Base-by-base conservation (phyloP, 2,888 invertebrate genomes). In the Asteroscopus sphinx region DNA sequence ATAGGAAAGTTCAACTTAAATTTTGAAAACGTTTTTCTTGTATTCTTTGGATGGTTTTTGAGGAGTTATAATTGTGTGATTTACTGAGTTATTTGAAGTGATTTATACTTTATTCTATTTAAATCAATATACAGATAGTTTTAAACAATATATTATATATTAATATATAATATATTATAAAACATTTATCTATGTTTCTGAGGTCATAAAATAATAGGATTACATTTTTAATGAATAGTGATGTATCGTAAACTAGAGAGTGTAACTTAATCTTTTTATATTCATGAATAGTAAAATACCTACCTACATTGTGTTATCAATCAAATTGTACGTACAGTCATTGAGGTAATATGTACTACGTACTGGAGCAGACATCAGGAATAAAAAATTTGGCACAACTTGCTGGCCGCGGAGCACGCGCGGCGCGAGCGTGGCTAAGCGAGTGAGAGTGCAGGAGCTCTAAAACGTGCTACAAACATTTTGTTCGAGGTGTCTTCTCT, bases 251-350 rank as follows among this genome's bases (percentile, higher is more conserved):
- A 42, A 39, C 1, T 36, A 68, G 9, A 39, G 36, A 56, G 48
- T 51, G 49, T 68, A 33, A n/a, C 40, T 35, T 61, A 49, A 44
- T 52, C 25, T 30, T 40, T 28, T 30, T 54, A 39, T 6, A 13
- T 37, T 21, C 47, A 48, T 40, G n/a, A 51, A 3, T 59, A 53
- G 36, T 41, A 26, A 51, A 37, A 21, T n/a, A n/a, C n/a, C n/a
- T n/a, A n/a, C n/a, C n/a, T 44, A 17, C 8, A 37, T 54, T 56
- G 32, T 42, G 16, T 26, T 51, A 16, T 51, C 28, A 44, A 45
- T 44, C 6, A 65, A 52, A 60, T n/a, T n/a, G n/a, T n/a, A n/a
- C n/a, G n/a, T n/a, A n/a, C n/a, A n/a, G n/a, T n/a, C n/a, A n/a
- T n/a, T n/a, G n/a, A n/a, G n/a, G n/a, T n/a, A n/a, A n/a, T n/a